phyloP scores from a whole-genome alignment of 2,797 vertebrate species.

The Smutsia gigantea region DNA sequence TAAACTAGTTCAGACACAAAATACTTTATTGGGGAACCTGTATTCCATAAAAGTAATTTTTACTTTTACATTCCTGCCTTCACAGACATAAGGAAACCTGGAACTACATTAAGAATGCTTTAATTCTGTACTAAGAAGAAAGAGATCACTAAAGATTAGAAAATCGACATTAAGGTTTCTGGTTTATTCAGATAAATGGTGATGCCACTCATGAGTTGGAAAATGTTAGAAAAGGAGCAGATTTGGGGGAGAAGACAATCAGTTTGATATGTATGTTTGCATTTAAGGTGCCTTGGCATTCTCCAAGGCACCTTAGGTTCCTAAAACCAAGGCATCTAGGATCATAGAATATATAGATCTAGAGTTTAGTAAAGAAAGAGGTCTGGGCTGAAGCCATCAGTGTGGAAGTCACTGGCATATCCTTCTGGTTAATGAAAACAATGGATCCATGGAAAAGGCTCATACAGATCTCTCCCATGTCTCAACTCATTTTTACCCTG shows the following conservation, averaged over 20 bases:
- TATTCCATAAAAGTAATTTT: background rate
- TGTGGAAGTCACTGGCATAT: background rate
- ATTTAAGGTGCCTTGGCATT: background rate
- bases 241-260: background rate
- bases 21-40: background rate
- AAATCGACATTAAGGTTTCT: background rate
- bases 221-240: background rate
- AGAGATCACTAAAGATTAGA: background rate
- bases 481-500: background rate
- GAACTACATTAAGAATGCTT: background rate
- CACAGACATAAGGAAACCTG: background rate
- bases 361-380: background rate
- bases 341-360: background rate
- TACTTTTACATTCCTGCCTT: slow-evolving; percentile 33
- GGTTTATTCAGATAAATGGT: background rate
- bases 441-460: background rate
- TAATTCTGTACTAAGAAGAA: background rate
- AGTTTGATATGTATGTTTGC: background rate
- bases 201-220: background rate
- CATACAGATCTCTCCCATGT: background rate
- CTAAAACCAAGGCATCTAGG: no score
- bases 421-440: background rate
- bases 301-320: no score
- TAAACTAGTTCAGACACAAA: slow-evolving; percentile 20
- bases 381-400: background rate